Evolutionary conservation across 1,140 invertebrate species (phyloP).

Genomic region (Hyposmocoma kahamanoa): DNA sequence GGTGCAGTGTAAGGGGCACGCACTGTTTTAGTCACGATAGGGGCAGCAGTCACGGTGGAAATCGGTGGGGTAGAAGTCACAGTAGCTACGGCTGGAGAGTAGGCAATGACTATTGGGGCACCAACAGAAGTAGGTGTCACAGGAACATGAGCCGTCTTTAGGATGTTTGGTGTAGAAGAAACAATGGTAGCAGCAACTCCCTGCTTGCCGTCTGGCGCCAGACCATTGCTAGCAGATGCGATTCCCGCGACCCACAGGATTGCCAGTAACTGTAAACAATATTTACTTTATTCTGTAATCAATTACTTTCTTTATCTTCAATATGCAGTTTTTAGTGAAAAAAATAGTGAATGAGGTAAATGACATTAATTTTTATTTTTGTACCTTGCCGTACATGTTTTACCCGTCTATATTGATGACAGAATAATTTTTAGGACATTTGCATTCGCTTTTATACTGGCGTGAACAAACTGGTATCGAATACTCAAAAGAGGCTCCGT

Average conservation of each 20-base stretch:
- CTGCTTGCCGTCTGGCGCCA: slow-evolving; percentile 11
- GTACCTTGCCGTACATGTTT: slow-evolving; percentile 2
- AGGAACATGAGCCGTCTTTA: slow-evolving; percentile 24
- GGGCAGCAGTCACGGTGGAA: slow-evolving; percentile 14
- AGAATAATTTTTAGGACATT: not conserved
- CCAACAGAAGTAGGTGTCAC: slow-evolving; percentile 29
- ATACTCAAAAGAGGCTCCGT: not conserved
- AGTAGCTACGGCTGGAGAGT: no score
- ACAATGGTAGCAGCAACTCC: slow-evolving; percentile 14
- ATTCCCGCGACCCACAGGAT: not conserved
- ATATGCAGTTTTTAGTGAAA: not conserved
- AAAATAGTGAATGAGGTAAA: not conserved
- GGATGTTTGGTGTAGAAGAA: not conserved
- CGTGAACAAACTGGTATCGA: not conserved
- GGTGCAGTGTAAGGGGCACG: no score
- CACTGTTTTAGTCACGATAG: no score
- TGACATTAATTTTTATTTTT: no score
- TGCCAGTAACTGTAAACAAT: not conserved
- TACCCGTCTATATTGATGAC: not conserved
- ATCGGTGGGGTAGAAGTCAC: slow-evolving; percentile 3
- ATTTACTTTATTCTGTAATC: not conserved
- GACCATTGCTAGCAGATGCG: not conserved
- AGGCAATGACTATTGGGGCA: slow-evolving; percentile 15
- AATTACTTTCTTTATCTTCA: not conserved
- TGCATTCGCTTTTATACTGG: slow-evolving; percentile 1